These are phyloP conservation scores for Ligdia adustata DNA, from an alignment of 2,888 invertebrate species.

Conservation along the genomic window DNA sequence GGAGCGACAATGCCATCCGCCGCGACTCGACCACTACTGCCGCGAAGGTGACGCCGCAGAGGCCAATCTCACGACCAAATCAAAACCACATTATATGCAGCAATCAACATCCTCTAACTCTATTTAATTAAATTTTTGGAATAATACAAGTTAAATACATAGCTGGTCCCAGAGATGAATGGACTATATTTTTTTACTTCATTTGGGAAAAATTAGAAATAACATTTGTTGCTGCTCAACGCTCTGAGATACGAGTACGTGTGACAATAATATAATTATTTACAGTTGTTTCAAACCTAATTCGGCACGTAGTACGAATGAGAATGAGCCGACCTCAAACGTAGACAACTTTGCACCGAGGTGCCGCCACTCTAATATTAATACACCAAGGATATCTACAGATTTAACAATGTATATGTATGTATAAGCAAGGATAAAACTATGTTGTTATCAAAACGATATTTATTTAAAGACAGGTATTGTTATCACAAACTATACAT, in stretches of 20 bases:
- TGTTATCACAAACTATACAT: too few relatives aligned
- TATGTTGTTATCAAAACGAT: too few relatives aligned
- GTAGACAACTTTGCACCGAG: conserved; percentile 57
- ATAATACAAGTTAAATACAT: conserved; percentile 14
- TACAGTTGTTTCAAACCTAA: conserved; percentile 44
- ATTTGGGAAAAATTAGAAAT: too few relatives aligned
- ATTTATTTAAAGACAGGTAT: too few relatives aligned
- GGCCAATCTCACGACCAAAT: conserved; percentile 68
- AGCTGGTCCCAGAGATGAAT: conserved; percentile 2
- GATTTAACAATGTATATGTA: too few relatives aligned
- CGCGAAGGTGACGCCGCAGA: conserved; percentile 76
- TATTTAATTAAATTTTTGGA: conserved; percentile 17
- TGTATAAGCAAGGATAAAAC: too few relatives aligned
- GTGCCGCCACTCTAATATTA: conserved; percentile 54
- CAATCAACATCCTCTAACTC: conserved; percentile 29
- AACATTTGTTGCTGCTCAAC: too few relatives aligned
- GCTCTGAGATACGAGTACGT: too few relatives aligned
- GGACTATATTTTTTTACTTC: too few relatives aligned
- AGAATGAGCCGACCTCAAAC: conserved; percentile 59
- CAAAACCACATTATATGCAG: too few relatives aligned
- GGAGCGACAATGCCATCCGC: conserved; percentile 77
- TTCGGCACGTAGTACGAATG: conserved; percentile 39
- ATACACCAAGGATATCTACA: too few relatives aligned
- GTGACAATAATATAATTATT: conserved; percentile 3
- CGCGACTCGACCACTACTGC: conserved; percentile 53